Evolutionary conservation across 2,797 vertebrate genomes (phyloP).

Genomic region (Aldrovandia affinis): DNA sequence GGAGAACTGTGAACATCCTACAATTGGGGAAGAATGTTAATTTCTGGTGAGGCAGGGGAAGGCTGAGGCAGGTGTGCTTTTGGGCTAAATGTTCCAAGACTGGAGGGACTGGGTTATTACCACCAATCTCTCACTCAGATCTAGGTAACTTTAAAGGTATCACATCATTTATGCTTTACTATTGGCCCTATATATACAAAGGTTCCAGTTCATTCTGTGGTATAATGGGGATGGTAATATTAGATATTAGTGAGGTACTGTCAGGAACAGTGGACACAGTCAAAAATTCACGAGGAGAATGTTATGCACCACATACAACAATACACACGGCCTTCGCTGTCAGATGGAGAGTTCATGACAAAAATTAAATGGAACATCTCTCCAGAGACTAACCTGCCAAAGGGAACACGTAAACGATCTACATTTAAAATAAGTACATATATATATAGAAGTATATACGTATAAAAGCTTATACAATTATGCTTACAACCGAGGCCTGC

Average conservation of each 20-base stretch:
- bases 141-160: background rate
- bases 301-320: background rate
- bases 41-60: background rate
- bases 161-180: background rate
- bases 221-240: background rate
- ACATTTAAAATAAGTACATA: constrained; percentile 25
- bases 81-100: background rate
- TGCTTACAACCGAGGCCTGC: constrained; percentile 28
- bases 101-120: background rate
- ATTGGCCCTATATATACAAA: background rate
- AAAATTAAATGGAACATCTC: constrained; percentile 43
- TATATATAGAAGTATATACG: too few relatives aligned
- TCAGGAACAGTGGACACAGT: background rate
- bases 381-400: constrained; percentile 27
- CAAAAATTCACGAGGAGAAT: background rate
- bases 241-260: background rate
- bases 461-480: constrained; percentile 32
- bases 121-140: background rate
- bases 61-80: background rate
- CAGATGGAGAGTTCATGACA: constrained; percentile 32
- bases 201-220: background rate
- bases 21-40: background rate
- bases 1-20: background rate
- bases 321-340: constrained; percentile 22
- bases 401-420: constrained; percentile 27